phyloP scores from a whole-genome alignment of 2,113 vertebrate species.

The Sylvietta virens region DNA sequence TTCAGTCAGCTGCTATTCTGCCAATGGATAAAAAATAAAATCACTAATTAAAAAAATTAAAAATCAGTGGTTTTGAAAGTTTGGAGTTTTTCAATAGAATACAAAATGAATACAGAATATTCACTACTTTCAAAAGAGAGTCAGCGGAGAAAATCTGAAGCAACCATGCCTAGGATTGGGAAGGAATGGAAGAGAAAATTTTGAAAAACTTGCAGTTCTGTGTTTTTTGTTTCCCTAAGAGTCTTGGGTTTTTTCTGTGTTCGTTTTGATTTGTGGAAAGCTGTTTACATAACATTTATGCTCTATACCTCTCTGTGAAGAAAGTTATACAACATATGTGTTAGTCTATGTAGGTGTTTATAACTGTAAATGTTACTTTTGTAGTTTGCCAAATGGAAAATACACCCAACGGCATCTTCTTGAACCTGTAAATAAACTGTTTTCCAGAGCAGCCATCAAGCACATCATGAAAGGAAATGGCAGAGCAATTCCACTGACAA shows the following conservation, averaged over 20 bases:
- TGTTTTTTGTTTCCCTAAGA: background rate
- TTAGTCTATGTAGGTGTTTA: conserved; percentile 29
- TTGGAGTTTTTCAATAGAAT: background rate
- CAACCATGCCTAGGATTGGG: background rate
- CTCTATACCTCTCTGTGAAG: background rate
- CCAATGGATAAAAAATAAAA: background rate
- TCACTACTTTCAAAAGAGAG: background rate
- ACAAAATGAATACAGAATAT: background rate
- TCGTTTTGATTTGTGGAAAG: background rate
- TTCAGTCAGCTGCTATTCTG: background rate
- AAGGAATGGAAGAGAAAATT: background rate
- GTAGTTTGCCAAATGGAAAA: conserved; percentile 36
- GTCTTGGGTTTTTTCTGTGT: background rate
- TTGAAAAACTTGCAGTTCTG: background rate
- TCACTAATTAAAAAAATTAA: background rate
- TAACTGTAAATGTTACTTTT: conserved; percentile 12
- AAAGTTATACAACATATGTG: background rate
- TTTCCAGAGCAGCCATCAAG: conserved; percentile 51
- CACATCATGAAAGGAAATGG: conserved; percentile 57
- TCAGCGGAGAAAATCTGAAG: background rate
- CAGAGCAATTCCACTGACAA: conserved; percentile 45
- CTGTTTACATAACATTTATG: conserved; percentile 2
- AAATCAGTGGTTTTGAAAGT: background rate
- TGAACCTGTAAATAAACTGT: conserved; percentile 53
- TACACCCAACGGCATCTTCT: conserved; percentile 14